Percentiles rank a stretch among this genome's conserved stretches.
Evolutionary conservation across 2,888 invertebrate species (phyloP).

Genomic region (Proisotoma minuta): DNA sequence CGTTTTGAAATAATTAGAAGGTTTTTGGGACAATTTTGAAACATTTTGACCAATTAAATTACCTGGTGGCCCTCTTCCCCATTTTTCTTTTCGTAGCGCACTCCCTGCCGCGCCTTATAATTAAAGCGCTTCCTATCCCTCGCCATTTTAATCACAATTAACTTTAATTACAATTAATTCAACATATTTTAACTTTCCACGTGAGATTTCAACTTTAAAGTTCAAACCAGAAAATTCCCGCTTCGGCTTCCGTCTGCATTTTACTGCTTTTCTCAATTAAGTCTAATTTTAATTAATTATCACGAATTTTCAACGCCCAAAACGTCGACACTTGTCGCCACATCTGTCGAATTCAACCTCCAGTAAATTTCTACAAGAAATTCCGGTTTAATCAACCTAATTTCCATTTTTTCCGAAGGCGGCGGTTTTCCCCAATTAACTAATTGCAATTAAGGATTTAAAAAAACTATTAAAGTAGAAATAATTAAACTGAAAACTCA

Average conservation of each 20-base stretch:
- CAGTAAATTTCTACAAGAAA: neutral
- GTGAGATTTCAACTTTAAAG: neutral
- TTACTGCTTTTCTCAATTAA: too few relatives aligned
- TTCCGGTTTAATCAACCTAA: neutral
- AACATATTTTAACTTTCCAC: neutral
- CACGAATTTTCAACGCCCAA: too few relatives aligned
- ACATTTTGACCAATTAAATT: neutral
- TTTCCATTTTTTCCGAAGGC: neutral
- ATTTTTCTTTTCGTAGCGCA: neutral
- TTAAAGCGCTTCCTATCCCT: constrained; percentile 7
- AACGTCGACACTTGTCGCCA: too few relatives aligned
- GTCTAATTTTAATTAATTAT: too few relatives aligned
- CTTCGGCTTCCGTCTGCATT: too few relatives aligned
- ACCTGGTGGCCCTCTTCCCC: neutral
- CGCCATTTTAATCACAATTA: constrained; percentile 1
- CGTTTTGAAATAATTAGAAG: neutral
- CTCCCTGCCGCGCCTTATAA: neutral
- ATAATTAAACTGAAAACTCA: too few relatives aligned
- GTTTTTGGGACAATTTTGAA: neutral
- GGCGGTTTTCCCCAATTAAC: neutral
- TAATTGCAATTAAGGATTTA: neutral
- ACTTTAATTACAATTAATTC: neutral
- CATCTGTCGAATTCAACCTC: too few relatives aligned
- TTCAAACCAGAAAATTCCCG: neutral
- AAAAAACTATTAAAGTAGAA: neutral